Percentiles rank a stretch among this genome's conserved stretches.
Conservation (phyloP, 2,113 vertebrate species). For the Muscicapa adusta region DNA sequence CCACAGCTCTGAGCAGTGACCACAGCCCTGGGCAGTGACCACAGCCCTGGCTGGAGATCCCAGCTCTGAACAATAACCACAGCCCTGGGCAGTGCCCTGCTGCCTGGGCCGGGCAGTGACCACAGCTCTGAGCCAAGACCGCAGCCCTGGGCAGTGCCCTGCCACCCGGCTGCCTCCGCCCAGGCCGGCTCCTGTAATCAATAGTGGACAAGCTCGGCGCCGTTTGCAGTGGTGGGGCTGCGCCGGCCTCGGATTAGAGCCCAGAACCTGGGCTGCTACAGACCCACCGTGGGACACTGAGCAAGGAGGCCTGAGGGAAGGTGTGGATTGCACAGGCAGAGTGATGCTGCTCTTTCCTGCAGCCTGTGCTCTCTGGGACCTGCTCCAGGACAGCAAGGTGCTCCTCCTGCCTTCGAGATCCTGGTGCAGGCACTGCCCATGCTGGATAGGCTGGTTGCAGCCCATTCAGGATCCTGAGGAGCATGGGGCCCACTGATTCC, state of each 20-base stretch:
- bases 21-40: too few species aligned
- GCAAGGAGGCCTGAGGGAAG: neutral
- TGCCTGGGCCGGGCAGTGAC: neutral
- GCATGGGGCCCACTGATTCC: too few species aligned
- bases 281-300: neutral
- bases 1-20: too few species aligned
- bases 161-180: neutral
- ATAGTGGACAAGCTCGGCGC: neutral
- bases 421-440: slow-evolving; percentile 76
- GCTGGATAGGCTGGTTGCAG: neutral
- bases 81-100: too few species aligned
- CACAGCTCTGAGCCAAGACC: accelerated
- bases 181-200: neutral
- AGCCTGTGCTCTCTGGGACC: slow-evolving; percentile 85
- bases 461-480: neutral
- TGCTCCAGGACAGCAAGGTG: slow-evolving; percentile 80
- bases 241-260: neutral
- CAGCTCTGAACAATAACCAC: too few species aligned
- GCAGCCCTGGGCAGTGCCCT: neutral
- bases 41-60: too few species aligned
- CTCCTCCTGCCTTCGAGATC: slow-evolving; percentile 75
- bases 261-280: neutral
- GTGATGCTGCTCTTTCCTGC: neutral
- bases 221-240: neutral
- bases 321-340: neutral